Evolutionary conservation across 2,113 vertebrate genomes (phyloP).

Genomic region (Plecturocebus donacophilus): DNA sequence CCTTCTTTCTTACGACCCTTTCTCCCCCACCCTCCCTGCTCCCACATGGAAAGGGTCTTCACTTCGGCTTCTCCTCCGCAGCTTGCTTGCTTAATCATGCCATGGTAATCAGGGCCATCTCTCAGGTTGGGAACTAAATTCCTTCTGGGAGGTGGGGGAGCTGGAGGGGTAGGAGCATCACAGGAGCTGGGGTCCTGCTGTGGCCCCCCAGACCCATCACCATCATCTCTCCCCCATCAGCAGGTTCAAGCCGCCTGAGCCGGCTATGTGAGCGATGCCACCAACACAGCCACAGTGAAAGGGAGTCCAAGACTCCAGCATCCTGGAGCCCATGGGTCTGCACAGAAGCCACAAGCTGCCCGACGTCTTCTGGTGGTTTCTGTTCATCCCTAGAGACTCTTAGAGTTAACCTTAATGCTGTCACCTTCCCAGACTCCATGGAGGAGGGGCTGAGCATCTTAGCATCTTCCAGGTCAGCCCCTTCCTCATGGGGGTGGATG

Average conservation of each 20-base stretch:
- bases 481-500: neutral
- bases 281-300: neutral
- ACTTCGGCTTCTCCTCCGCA: neutral
- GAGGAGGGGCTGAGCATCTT: neutral
- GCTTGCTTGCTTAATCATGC: neutral
- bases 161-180: neutral
- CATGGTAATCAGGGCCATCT: neutral
- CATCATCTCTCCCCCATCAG: neutral
- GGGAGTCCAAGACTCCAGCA: neutral
- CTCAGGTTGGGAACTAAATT: neutral
- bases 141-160: neutral
- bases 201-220: no score
- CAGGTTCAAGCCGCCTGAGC: neutral
- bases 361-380: neutral
- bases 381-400: neutral
- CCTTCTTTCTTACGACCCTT: neutral
- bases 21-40: no score
- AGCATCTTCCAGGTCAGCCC: neutral
- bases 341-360: neutral
- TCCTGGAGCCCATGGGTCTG: fast-evolving
- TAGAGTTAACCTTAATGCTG: neutral
- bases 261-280: fast-evolving
- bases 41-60: neutral
- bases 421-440: neutral
- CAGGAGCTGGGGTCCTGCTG: neutral